Evolutionary conservation across 2,797 vertebrate genomes (phyloP), one percentile per base, ranked within the genome.

Genomic region (Bovichtus variegatus): DNA sequence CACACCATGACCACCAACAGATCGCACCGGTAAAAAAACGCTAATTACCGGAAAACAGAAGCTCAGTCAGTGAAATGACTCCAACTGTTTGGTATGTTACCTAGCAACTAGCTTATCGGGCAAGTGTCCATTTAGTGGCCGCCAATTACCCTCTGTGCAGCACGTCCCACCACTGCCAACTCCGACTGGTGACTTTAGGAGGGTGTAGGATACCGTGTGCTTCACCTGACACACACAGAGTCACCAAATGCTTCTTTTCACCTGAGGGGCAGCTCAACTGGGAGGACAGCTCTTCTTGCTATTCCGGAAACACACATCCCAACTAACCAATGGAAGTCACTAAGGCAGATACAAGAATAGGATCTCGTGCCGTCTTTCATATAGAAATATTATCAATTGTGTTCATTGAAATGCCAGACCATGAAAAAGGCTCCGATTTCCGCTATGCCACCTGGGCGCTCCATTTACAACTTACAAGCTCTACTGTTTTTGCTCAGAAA

Each of bases 201-300:
- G 76, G 40, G 74, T 76, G 78, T 66, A 75, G 75, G 5, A 83
- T 34, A 71, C 81, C 76, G 71, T 64, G 76, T 80, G 83, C 55
- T 87, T 84, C 83, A 89, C 76, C 87, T 89, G 85, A 78, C 71
- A 78, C 84, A 89, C 21, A 78, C 74, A 47, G 83, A 80, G 85
- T 72, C 59, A 72, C 86, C 90, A 85, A 83, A 80, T 91, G 89
- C 78, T 84, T 81, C 71, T 75, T 81, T 75, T 84, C 80, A 87
- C 78, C 82, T 84, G 68, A 84, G 76, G 25, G 5, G 79, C 59
- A 76, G 64, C 44, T 80, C 80, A 71, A 73, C 69, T 47, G 68
- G 55, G 73, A 60, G 55, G 81, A 64, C 78, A 71, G 65, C 13
- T 40, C 47, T 67, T 71, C 55, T 57, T 9, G 43, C 63, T 21